Base-by-base conservation (phyloP, 2,113 vertebrate genomes). In the Anoplopoma fimbria region DNA sequence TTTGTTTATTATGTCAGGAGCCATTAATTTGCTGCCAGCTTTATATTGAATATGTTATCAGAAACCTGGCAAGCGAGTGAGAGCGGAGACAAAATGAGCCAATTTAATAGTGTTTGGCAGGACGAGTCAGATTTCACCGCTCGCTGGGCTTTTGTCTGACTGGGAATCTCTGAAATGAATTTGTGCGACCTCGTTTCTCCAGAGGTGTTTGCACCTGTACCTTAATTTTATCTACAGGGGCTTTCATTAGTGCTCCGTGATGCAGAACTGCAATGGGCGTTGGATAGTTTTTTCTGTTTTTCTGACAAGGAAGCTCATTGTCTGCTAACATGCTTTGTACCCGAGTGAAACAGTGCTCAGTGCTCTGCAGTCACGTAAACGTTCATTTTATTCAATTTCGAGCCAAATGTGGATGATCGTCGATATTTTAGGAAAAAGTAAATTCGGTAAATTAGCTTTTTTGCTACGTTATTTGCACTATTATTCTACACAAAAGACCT, bases 1-100 rank as follows among this genome's bases (percentile, higher is more conserved):
- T 89, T 58, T 89, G 86, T 91, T 93, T 82, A 90, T 91, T 85
- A 91, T 88, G 89, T 93, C 89, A 83, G 90, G 73, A 88, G 86
- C 61, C 87, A 90, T 92, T 92, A 45, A 91, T 92, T 89, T 92
- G 81, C 86, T 78, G 88, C 87, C 87, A 87, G 81, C 87, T 84
- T 84, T 55, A 76, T 90, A 91, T 89, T 89, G 85, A 88, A 82
- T 74, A 80, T 89, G 90, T 85, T 92, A 92, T 91, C 88, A 85
- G 86, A 87, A 68, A 79, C 77, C 85, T 86, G 91, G 89, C 92
- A 75, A 72, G 73, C 45, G 4, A 82, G 68, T 49, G 25, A 51
- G 63, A 82, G 68, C 68, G 45, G 80, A 76, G 84, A 89, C 83
- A 53, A 84, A 90, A 93, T 82, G 83, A 87, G 86, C 89, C 86